phyloP scores from a whole-genome alignment of 2,797 vertebrate species.

The Toxotes lorentzi region DNA sequence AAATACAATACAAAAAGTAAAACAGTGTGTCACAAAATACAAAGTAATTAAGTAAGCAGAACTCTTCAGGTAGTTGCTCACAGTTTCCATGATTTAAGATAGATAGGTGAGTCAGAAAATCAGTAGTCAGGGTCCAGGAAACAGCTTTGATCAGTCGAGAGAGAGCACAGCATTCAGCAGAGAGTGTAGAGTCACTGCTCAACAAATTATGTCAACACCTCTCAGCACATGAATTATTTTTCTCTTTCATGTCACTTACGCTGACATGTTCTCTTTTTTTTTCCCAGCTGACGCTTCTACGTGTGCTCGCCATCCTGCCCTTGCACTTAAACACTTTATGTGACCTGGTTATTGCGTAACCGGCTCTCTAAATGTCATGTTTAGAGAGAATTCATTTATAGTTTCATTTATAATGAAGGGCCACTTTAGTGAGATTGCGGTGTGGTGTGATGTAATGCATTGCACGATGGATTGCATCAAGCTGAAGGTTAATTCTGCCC shows the following conservation, averaged over 20 bases:
- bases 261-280: conserved; percentile 36
- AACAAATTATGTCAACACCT: conserved; percentile 39
- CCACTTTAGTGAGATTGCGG: background rate
- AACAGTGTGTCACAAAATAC: too few species aligned
- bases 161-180: conserved; percentile 3
- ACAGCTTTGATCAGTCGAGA: background rate
- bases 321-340: conserved; percentile 6
- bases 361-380: conserved; percentile 6
- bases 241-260: conserved; percentile 9
- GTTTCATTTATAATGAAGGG: conserved; percentile 22
- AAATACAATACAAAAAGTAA: background rate
- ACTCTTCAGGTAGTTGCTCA: background rate
- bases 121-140: background rate
- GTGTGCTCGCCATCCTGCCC: background rate
- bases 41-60: background rate
- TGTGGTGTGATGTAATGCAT: conserved; percentile 31
- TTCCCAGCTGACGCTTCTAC: background rate
- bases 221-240: conserved; percentile 40
- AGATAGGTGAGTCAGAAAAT: background rate
- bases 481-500: conserved; percentile 17
- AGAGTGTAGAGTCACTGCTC: conserved; percentile 29
- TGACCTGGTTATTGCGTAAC: conserved; percentile 39
- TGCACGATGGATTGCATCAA: conserved; percentile 9
- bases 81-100: background rate
- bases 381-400: too few species aligned